phyloP scores from a whole-genome alignment of 37 sponge, comb jelly and placozoan species.

The Theonella swinhoei region DNA sequence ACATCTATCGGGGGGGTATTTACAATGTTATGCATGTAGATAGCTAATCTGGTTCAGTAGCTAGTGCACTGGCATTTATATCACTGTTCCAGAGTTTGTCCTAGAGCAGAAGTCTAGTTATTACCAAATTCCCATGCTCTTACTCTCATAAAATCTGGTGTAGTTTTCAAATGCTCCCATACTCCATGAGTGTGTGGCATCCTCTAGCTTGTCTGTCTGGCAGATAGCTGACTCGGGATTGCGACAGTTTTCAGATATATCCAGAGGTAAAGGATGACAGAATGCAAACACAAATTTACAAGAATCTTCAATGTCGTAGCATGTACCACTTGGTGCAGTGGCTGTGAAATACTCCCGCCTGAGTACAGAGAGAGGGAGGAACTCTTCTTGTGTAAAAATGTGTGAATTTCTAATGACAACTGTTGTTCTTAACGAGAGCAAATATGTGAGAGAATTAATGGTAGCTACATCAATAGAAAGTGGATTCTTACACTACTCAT shows the following conservation, averaged over 20 bases:
- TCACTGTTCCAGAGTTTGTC: neutral
- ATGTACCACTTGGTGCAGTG: neutral
- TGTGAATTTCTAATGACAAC: too few relatives aligned
- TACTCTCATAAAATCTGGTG: constrained; percentile 27
- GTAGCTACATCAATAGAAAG: too few relatives aligned
- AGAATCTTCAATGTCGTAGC: neutral
- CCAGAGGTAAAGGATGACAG: constrained; percentile 40
- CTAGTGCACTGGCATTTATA: too few relatives aligned
- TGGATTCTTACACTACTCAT: too few relatives aligned
- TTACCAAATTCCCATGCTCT: neutral
- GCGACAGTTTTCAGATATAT: neutral
- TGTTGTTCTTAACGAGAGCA: too few relatives aligned
- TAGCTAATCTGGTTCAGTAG: too few relatives aligned
- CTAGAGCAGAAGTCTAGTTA: neutral
- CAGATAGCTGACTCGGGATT: neutral
- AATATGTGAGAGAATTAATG: too few relatives aligned
- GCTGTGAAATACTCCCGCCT: constrained; percentile 26
- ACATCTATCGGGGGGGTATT: constrained; percentile 8
- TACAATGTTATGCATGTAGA: too few relatives aligned
- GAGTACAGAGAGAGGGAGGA: too few relatives aligned
- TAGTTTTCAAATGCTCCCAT: neutral
- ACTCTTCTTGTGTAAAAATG: too few relatives aligned
- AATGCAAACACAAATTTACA: constrained; percentile 32
- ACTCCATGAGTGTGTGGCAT: neutral
- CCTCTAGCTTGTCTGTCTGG: neutral